Conservation (phyloP, 2,113 vertebrate genomes). For the Eudyptes chrysolophus region DNA sequence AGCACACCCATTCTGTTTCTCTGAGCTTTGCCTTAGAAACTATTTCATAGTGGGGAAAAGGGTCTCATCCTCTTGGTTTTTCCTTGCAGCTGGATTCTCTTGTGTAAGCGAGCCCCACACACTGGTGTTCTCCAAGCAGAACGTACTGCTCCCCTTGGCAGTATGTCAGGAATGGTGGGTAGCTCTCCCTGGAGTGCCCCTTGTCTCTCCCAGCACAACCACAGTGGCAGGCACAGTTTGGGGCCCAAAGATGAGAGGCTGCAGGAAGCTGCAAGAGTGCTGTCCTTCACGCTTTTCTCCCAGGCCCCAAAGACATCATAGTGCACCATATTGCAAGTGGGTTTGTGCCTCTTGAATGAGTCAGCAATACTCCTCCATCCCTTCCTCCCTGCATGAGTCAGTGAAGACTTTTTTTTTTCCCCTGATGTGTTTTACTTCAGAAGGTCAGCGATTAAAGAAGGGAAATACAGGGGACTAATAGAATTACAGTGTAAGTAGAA, state of each 20-base stretch:
- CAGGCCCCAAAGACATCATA: neutral
- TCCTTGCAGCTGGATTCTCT: neutral
- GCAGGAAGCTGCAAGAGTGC: neutral
- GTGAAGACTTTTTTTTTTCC: neutral
- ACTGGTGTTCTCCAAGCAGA: neutral
- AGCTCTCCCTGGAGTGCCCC: neutral
- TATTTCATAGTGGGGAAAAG: neutral
- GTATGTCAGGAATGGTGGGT: neutral
- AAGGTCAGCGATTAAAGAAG: neutral
- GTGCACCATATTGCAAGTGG: slow-evolving; percentile 36
- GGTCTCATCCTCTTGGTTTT: neutral
- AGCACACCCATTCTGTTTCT: neutral
- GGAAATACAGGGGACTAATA: neutral
- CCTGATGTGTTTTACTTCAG: slow-evolving; percentile 17
- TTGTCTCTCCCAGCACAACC: neutral
- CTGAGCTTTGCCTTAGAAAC: neutral
- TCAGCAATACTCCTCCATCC: slow-evolving; percentile 42
- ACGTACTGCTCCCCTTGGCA: neutral
- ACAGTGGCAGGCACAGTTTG: neutral
- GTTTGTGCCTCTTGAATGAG: slow-evolving; percentile 22
- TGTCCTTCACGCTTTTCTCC: neutral
- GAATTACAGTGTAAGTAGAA: neutral
- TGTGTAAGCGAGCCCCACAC: neutral
- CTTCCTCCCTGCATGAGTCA: slow-evolving; percentile 35
- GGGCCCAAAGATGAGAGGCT: neutral